These are phyloP conservation scores for Manis javanica DNA, from an alignment of 2,797 vertebrate genomes.

Conservation along the genomic window DNA sequence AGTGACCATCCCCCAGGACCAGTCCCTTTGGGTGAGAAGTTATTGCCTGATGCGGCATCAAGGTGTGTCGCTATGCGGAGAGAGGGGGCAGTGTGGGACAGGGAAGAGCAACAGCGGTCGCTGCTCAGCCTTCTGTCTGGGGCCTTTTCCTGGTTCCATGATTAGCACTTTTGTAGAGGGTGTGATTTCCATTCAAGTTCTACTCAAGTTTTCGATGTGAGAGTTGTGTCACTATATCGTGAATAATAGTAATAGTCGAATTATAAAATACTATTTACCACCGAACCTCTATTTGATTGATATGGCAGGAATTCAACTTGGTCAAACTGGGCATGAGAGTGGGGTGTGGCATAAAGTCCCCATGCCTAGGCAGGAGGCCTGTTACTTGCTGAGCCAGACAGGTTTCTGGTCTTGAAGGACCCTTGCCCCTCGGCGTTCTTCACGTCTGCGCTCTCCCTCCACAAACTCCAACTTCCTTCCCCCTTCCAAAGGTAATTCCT, in stretches of 20 bases:
- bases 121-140: neutral
- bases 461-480: neutral
- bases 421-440: neutral
- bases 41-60: neutral
- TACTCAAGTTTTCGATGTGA: neutral
- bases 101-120: neutral
- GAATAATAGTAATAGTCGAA: neutral
- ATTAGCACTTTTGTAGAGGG: neutral
- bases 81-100: neutral
- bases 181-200: neutral
- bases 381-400: neutral
- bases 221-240: neutral
- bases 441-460: neutral
- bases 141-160: neutral
- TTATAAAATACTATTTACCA: neutral
- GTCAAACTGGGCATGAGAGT: fast-evolving
- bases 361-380: neutral
- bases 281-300: neutral
- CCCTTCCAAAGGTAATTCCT: neutral
- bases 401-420: neutral
- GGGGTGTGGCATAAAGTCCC: too few relatives aligned
- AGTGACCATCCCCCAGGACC: neutral
- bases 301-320: neutral
- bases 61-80: neutral
- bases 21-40: neutral